Evolutionary conservation across 1,140 invertebrate genomes (phyloP).

Genomic region (Aphaenogaster floridana): DNA sequence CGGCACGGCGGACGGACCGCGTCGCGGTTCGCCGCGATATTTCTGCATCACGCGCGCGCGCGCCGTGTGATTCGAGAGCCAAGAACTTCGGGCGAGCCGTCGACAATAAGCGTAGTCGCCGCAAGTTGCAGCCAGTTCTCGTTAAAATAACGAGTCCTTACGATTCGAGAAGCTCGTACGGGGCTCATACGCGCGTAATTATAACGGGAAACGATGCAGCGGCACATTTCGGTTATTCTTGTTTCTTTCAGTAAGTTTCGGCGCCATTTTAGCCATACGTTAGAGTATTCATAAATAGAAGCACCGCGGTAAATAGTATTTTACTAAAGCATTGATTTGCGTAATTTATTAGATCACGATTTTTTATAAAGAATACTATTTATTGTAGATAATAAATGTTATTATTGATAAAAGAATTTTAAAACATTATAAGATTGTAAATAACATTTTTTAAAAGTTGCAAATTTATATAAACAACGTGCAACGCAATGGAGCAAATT

Average conservation of each 20-base stretch:
- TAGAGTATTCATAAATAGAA: conserved; percentile 10
- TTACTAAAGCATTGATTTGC: not conserved
- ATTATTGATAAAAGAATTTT: not conserved
- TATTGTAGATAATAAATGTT: not conserved
- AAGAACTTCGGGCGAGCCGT: conserved; percentile 62
- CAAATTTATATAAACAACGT: not conserved
- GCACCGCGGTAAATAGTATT: not conserved
- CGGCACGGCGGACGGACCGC: conserved; percentile 52
- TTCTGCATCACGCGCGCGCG: conserved; percentile 69
- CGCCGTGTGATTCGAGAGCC: conserved; percentile 57
- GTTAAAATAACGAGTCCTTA: conserved; percentile 79
- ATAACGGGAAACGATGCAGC: conserved; percentile 34
- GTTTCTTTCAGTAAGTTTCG: conserved; percentile 31
- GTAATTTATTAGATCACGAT: not conserved
- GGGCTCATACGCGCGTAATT: conserved; percentile 54
- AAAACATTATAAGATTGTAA: not conserved
- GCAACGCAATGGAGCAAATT: not conserved
- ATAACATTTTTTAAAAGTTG: not conserved
- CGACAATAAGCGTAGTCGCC: conserved; percentile 70
- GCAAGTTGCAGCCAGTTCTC: conserved; percentile 73
- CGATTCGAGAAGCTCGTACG: conserved; percentile 73
- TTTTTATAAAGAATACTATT: not conserved
- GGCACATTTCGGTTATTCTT: conserved; percentile 61
- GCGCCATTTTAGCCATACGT: conserved; percentile 8
- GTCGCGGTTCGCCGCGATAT: conserved; percentile 73